Percentiles rank a stretch among this genome's conserved stretches.
These are phyloP conservation scores for Oophaga pumilio DNA, from an alignment of 2,113 vertebrate genomes.

Conservation along the genomic window DNA sequence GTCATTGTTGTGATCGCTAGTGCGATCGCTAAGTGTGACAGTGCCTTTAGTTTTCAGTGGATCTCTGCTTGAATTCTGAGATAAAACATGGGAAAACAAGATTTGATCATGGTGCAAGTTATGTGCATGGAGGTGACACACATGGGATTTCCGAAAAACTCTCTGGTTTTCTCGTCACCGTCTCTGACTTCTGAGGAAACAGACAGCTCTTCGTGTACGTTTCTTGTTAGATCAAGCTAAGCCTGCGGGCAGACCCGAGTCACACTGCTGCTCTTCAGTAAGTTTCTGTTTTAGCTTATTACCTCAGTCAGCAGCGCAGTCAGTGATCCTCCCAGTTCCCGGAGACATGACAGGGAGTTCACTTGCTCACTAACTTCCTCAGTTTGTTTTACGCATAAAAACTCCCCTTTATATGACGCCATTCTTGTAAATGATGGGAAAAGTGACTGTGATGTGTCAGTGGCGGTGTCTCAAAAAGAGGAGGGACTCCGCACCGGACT, in stretches of 20 bases:
- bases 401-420: slow-evolving; percentile 34
- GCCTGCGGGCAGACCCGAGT: background rate
- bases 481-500: background rate
- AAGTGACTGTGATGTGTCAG: background rate
- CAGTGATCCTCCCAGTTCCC: slow-evolving; percentile 41
- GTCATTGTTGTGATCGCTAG: no score
- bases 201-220: background rate
- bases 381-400: slow-evolving; percentile 48
- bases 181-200: background rate
- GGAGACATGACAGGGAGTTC: slow-evolving; percentile 47
- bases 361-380: slow-evolving; percentile 43
- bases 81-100: background rate
- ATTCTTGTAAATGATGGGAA: background rate
- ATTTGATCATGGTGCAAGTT: background rate
- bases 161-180: background rate
- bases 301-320: slow-evolving; percentile 11
- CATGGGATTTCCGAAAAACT: background rate
- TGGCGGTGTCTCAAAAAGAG: slow-evolving; percentile 10
- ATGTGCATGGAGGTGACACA: background rate
- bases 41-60: background rate
- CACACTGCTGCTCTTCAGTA: slow-evolving; percentile 16
- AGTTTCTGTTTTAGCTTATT: slow-evolving; percentile 45
- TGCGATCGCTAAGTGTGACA: no score
- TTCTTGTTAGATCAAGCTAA: background rate
- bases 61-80: background rate